Conservation (phyloP, 2,797 vertebrate genomes). For the Falco naumanni region DNA sequence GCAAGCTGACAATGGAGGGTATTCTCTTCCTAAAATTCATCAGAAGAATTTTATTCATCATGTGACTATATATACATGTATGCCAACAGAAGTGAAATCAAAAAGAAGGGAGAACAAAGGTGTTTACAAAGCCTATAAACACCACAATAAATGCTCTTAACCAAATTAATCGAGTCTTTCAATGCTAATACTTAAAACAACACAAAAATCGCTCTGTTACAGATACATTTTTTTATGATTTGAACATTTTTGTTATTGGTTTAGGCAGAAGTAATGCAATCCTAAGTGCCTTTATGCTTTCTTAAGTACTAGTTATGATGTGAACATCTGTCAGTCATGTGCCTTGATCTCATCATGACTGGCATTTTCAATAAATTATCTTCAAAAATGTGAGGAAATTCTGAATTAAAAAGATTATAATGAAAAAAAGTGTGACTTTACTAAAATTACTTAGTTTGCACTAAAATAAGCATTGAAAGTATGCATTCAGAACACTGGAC, state of each 20-base stretch:
- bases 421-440: neutral
- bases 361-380: neutral
- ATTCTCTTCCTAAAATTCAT: neutral
- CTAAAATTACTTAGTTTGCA: neutral
- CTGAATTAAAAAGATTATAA: neutral
- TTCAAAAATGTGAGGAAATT: neutral
- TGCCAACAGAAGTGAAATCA: neutral
- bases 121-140: neutral
- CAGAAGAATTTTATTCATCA: neutral
- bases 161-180: neutral
- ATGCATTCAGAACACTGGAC: neutral
- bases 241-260: neutral
- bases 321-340: neutral
- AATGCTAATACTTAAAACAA: neutral
- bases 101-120: neutral
- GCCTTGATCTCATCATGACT: neutral
- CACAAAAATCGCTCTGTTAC: neutral
- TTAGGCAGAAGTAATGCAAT: neutral
- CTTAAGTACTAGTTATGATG: neutral
- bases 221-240: neutral
- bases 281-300: neutral
- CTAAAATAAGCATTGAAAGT: neutral
- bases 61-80: neutral
- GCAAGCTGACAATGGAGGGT: neutral
- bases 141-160: neutral